Evolutionary conservation across 2,797 vertebrate species (phyloP).

Genomic region (Sylvia borin): DNA sequence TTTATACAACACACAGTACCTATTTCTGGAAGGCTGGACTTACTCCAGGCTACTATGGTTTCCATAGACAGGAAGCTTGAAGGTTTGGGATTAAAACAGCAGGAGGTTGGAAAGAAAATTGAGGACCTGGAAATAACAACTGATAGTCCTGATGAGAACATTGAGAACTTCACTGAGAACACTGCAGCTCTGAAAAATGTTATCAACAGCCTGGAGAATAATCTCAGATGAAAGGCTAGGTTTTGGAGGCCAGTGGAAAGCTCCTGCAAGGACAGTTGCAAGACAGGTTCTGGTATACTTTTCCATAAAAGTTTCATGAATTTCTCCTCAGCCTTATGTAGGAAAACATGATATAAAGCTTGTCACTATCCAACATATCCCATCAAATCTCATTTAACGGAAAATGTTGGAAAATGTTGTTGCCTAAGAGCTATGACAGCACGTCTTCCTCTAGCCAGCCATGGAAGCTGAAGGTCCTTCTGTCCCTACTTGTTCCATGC

Average conservation of each 20-base stretch:
- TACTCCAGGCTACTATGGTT: slow-evolving; percentile 56
- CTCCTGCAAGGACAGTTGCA: background rate
- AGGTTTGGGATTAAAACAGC: slow-evolving; percentile 55
- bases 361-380: background rate
- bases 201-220: slow-evolving; percentile 20
- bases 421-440: background rate
- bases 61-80: slow-evolving; percentile 56
- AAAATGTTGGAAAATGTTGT: background rate
- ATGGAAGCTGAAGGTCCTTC: background rate
- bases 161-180: background rate
- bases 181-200: slow-evolving; percentile 32
- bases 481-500: background rate
- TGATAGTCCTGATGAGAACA: slow-evolving; percentile 9
- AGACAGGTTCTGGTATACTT: background rate
- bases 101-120: slow-evolving; percentile 60
- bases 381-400: background rate
- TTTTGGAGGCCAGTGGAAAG: background rate
- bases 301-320: background rate
- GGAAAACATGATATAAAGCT: background rate
- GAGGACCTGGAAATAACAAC: slow-evolving; percentile 56
- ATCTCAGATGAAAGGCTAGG: background rate
- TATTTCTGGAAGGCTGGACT: slow-evolving; percentile 36
- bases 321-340: background rate
- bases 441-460: background rate
- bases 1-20: background rate